Percentiles rank a stretch among this genome's conserved stretches.
Evolutionary conservation across 2,113 vertebrate genomes (phyloP).

Genomic region (Passer domesticus): DNA sequence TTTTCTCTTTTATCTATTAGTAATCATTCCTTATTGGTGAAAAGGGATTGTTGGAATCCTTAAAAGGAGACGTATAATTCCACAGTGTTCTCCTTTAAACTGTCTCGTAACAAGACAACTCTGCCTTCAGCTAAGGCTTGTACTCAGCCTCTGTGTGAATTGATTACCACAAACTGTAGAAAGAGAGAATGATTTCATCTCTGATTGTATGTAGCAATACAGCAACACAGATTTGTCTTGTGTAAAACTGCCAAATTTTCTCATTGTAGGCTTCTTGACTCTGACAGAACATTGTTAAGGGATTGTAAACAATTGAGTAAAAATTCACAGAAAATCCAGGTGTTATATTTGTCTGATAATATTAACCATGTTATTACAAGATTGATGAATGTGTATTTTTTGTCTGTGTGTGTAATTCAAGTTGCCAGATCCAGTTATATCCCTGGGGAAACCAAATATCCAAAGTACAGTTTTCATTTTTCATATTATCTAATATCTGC

Average conservation of each 20-base stretch:
- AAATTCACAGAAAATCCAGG: not conserved
- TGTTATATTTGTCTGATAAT: not conserved
- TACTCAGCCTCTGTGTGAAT: not conserved
- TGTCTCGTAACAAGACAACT: not conserved
- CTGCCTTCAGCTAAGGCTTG: not conserved
- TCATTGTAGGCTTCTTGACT: not conserved
- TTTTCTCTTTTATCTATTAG: not conserved
- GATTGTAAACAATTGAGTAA: not conserved
- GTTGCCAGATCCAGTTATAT: not conserved
- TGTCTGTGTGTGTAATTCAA: not conserved
- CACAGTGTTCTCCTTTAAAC: not conserved
- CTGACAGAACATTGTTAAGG: not conserved
- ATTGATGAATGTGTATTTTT: rapidly evolving
- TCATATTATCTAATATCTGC: not conserved
- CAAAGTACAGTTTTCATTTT: not conserved
- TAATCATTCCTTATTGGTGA: not conserved
- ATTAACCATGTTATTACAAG: not conserved
- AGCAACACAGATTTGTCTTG: not conserved
- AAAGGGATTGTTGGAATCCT: not conserved
- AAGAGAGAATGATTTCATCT: not conserved
- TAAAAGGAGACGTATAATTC: not conserved
- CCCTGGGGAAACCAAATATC: not conserved
- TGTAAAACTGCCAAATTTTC: not conserved
- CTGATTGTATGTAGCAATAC: not conserved
- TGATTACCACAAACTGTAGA: not conserved